Base-by-base conservation (phyloP, 2,888 invertebrate species). In the Lochmaea crataegi region DNA sequence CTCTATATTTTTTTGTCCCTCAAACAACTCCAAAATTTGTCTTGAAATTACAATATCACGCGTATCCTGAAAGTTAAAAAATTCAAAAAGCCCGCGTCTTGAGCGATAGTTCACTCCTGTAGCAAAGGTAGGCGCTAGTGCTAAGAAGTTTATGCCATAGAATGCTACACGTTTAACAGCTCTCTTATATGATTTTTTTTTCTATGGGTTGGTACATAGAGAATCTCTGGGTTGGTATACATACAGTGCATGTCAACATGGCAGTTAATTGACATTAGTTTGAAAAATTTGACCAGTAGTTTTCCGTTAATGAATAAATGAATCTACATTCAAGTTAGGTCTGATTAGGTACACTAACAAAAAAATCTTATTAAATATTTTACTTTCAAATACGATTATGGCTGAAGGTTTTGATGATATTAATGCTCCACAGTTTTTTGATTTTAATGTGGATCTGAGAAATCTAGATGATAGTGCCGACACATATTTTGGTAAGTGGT, bases 351-450 rank as follows among this genome's bases (percentile, higher is more conserved):
- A 45, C 11, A 12, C 42, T 5, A 6, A 11, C 7, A n/a, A 53
- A 16, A 53, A 53, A 53, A 53, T 53, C 16, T 4, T 0, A 53
- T n/a, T 6, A 53, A 16, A 53, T 53, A 16, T 53, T 16, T 16
- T 16, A 16, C 16, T 53, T 18, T 18, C 5, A 71, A 57, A 5
- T 26, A 65, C 51, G 1, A 53, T 53, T 18, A 78, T 79, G 76
- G n/a, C 68, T 2, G 78, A 76, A 72, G 72, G 61, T 38, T 80
- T 80, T 60, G 75, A 78, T 73, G 22, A 68, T 26, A 78, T 78
- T 57, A 81, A 81, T 68, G 82, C 82, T 11, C 80, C 78, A 1
- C 82, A 82, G 70, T 81, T 78, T 63, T 77, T 77, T 22, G 81
- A 79, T 72, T 82, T 82, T 56, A 74, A 57, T 57, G 69, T 75